Evolutionary conservation across 2,888 invertebrate species (phyloP), one percentile per base, ranked within the genome.

Genomic region (Metalampra italica): DNA sequence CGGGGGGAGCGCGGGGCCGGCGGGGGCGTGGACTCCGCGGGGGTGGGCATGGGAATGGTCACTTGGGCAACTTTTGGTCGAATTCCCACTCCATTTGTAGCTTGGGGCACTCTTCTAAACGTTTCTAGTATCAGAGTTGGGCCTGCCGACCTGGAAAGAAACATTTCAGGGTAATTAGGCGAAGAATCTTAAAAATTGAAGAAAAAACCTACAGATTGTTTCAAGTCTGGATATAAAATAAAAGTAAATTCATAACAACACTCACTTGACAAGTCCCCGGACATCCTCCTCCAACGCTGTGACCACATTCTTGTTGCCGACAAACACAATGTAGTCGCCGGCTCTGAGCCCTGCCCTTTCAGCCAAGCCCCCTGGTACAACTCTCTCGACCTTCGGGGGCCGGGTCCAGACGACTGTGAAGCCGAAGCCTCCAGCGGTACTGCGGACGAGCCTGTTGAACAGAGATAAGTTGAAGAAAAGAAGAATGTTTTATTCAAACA

Each of bases 321-420:
- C 95, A 80, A 96, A 96, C 56, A 97, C 96, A 55, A 97, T 93
- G 82, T 96, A 95, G 77, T 96, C 96, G 12, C 96, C 96, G 1
- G 96, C 95, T 55, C 93, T 82, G 9, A 96, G 91, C 5, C 96
- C 96, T 4, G 94, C 94, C n/a, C 93, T 91, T 55, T 96, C 96
- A 0, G 96, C 96, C 5, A 96, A 94, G 11, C 95, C 91, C 3
- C 94, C 94, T 0, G 94, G 92, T 52, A 96, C 96, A 11, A 96
- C 94, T 51, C 96, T 90, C 72, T 96, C 96, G 40, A 97, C 94
- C 15, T 96, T 91, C 3, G 96, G 96, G 0, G 96, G 96, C 67
- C 95, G 93, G 7, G 96, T 96, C 96, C 96, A 96, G 0, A 96
- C 96, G 46, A 96, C 93, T 5, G 96, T 96, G 82, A 96, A 96